These are phyloP conservation scores for Lepidurus apus DNA, from an alignment of 1,140 invertebrate species.

Conservation along the genomic window DNA sequence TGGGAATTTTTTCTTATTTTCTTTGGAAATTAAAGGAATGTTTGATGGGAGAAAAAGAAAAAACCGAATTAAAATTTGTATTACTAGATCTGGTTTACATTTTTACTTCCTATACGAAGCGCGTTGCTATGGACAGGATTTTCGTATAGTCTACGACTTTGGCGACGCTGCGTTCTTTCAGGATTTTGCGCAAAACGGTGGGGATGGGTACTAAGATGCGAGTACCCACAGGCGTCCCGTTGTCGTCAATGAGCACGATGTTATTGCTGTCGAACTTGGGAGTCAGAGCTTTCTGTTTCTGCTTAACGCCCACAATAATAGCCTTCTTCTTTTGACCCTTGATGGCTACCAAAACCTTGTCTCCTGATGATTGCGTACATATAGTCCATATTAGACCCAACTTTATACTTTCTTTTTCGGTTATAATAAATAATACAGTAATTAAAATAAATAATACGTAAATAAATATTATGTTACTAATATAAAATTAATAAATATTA, in stretches of 20 bases:
- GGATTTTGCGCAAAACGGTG: constrained; percentile 75
- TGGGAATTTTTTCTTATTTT: no score
- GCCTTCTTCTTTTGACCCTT: constrained; percentile 95
- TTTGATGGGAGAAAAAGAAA: neutral
- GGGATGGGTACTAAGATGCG: constrained; percentile 93
- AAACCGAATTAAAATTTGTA: constrained; percentile 17
- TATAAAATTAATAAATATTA: neutral
- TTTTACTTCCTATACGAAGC: constrained; percentile 67
- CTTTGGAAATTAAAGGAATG: neutral
- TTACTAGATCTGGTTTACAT: neutral
- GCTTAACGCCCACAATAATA: constrained; percentile 86
- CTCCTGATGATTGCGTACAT: constrained; percentile 56
- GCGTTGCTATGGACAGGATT: constrained; percentile 83
- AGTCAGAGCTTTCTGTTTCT: constrained; percentile 71
- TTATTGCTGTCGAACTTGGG: constrained; percentile 97
- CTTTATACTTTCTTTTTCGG: neutral
- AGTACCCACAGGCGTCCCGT: constrained; percentile 85
- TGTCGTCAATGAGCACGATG: constrained; percentile 91
- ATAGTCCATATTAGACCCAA: neutral
- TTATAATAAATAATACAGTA: neutral
- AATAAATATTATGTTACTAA: neutral
- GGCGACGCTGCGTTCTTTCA: constrained; percentile 70
- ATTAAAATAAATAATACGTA: neutral
- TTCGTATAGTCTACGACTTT: constrained; percentile 94
- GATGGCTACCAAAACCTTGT: constrained; percentile 89